A percentile compares a stretch with the other conserved stretches of the same genome.
Evolutionary conservation across 2,888 invertebrate species (phyloP).

Genomic region (Caenorhabditis doughertyi): DNA sequence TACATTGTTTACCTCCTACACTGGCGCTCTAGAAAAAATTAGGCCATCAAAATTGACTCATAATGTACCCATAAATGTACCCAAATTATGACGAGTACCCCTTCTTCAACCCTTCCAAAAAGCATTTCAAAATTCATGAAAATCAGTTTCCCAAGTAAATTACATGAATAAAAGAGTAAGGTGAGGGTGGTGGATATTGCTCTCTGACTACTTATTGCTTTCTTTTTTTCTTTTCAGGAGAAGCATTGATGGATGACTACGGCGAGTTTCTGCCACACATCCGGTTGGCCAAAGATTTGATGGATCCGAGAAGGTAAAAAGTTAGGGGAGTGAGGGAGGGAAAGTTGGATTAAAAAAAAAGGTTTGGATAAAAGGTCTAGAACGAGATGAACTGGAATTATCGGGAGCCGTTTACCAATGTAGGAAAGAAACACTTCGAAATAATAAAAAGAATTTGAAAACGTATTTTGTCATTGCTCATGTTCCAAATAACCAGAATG

Average conservation of each 20-base stretch:
- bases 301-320: constrained; percentile 78
- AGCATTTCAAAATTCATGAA: constrained; percentile 4
- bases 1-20: too few species aligned
- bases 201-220: not conserved
- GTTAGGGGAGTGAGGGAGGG: too few species aligned
- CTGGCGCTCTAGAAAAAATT: too few species aligned
- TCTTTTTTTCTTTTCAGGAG: constrained; percentile 66
- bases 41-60: too few species aligned
- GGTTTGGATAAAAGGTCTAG: not conserved
- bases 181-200: constrained; percentile 10
- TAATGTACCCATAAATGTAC: not conserved
- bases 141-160: not conserved
- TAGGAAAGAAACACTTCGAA: too few species aligned
- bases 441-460: too few species aligned
- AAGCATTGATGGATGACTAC: constrained; percentile 76
- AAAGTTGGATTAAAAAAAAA: not conserved
- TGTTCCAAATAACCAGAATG: too few species aligned
- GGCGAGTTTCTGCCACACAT: constrained; percentile 82
- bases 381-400: too few species aligned
- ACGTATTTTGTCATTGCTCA: too few species aligned
- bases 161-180: constrained; percentile 16
- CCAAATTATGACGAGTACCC: not conserved
- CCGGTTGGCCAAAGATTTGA: constrained; percentile 80
- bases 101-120: not conserved
- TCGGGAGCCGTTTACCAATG: too few species aligned